Evolutionary conservation across 2,888 invertebrate genomes (phyloP), one percentile per base, ranked within the genome.

Genomic region (Teleogryllus oceanicus): DNA sequence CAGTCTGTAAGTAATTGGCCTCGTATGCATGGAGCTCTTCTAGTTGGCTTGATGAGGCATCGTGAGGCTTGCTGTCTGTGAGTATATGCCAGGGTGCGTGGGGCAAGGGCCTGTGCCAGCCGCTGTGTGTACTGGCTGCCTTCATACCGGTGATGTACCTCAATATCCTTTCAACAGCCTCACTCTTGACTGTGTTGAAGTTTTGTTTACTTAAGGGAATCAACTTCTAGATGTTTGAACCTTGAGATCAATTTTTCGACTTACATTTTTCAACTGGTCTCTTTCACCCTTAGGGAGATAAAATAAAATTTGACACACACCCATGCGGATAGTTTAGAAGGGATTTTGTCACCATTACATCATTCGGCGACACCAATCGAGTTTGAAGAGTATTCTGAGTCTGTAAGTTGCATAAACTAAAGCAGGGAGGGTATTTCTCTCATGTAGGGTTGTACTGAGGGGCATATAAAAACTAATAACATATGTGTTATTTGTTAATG

Each of bases 361-460:
- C 82, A 81, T 77, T 79, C 80, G 80, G 79, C 82, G 80, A 80
- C 81, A 81, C 79, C 80, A 81, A 78, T 79, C 81, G 80, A 81
- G 80, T 81, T 79, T 78, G 79, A 80, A 82, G 82, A 81, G 76
- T 50, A 78, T 87, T 87, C 49, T 77, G 49, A 77, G 86, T 86
- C 87, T 87, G 87, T 87, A 87, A 87, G 86, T 87, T 85, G 86
- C 86, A 49, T 77, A 49, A 77, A 49, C 18, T 77, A 77, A 49
- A 13, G 50, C 62, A 62, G n/a, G 62, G 62, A 62, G 62, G 62
- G n/a, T 62, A 62, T 62, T 37, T 62, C 62, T 62, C 62, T 62
- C 62, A 62, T 18, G 16, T 62, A 62, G 62, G 62, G 16, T 62
- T 62, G 62, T 62, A 62, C n/a, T 62, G 62, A 62, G 62, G 62